These are phyloP conservation scores for Biston betularia DNA, from an alignment of 2,888 invertebrate genomes.

Conservation along the genomic window DNA sequence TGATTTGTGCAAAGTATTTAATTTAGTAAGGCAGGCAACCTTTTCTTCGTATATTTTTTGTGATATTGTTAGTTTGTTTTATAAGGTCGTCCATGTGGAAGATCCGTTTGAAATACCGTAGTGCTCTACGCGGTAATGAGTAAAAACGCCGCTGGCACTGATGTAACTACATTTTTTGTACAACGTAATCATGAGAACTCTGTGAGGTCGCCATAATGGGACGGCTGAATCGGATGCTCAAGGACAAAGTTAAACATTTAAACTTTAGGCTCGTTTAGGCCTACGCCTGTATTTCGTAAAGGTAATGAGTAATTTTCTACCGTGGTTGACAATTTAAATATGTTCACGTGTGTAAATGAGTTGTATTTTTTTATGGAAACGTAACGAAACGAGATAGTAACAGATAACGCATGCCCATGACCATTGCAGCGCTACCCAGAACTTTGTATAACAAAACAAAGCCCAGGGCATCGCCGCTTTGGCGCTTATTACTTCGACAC, in stretches of 20 bases:
- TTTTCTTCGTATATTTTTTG: constrained; percentile 15
- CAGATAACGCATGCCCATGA: background rate
- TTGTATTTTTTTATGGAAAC: background rate
- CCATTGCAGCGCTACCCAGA: no score
- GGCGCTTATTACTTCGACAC: no score
- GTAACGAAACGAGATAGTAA: no score
- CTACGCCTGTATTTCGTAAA: background rate
- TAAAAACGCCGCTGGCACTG: constrained; percentile 42
- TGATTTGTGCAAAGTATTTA: background rate
- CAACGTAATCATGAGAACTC: constrained; percentile 39
- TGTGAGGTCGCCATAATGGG: constrained; percentile 41
- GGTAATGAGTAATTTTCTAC: background rate
- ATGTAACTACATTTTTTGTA: constrained; percentile 49
- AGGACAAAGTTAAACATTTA: constrained; percentile 30
- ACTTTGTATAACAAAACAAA: no score
- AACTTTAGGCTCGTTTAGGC: constrained; percentile 5
- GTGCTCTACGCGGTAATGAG: constrained; percentile 23
- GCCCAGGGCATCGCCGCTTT: no score
- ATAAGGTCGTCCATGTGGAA: constrained; percentile 42
- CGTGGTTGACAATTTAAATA: background rate
- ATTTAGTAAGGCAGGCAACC: background rate
- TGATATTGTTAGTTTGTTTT: constrained; percentile 4
- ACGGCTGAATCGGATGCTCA: constrained; percentile 39
- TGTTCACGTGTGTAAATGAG: no score
- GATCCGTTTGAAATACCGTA: constrained; percentile 51